Base-by-base conservation (phyloP, 2,113 vertebrate genomes). In the Danionella cerebrum region DNA sequence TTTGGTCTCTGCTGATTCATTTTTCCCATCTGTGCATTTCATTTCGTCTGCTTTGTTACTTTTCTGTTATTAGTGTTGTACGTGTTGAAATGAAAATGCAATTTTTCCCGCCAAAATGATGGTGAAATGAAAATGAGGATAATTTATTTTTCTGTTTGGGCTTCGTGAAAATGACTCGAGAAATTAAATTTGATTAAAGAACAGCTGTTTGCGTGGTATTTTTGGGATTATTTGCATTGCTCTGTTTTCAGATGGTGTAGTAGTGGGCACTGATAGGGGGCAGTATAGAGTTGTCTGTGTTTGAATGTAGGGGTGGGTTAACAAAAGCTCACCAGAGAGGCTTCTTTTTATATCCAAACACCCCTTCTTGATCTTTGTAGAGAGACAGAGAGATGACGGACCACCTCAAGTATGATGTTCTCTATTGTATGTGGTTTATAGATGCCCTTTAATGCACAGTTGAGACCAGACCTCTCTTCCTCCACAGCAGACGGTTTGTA, bases 61-160 rank as follows among this genome's bases (percentile, higher is more conserved):
- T 74, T n/a, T 73, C 33, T 53, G 44, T 77, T 71, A 65, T 73
- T 71, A 62, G 71, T 81, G 74, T 73, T 58, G 16, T 54, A 52
- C 54, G 69, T 70, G 79, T 68, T 83, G 78, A 75, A 74, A 51
- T 71, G 44, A 57, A 69, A 54, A 65, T 73, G 67, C 67, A 55
- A 65, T 76, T 72, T 69, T 67, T 71, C n/a, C n/a, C n/a, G n/a
- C n/a, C n/a, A n/a, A n/a, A n/a, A n/a, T n/a, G n/a, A n/a, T n/a
- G n/a, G n/a, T n/a, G n/a, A n/a, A n/a, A n/a, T 77, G 73, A 82
- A 16, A 31, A 60, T 44, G 12, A 42, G 6, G 74, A 73, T 63
- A 47, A 29, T 47, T 33, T 25, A 14, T 47, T 68, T 3, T 41
- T 11, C 9, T 19, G 21, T 58, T 45, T 18, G 55, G 72, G 31